These are phyloP conservation scores for Diprion similis DNA, from an alignment of 1,140 invertebrate genomes.

Conservation along the genomic window DNA sequence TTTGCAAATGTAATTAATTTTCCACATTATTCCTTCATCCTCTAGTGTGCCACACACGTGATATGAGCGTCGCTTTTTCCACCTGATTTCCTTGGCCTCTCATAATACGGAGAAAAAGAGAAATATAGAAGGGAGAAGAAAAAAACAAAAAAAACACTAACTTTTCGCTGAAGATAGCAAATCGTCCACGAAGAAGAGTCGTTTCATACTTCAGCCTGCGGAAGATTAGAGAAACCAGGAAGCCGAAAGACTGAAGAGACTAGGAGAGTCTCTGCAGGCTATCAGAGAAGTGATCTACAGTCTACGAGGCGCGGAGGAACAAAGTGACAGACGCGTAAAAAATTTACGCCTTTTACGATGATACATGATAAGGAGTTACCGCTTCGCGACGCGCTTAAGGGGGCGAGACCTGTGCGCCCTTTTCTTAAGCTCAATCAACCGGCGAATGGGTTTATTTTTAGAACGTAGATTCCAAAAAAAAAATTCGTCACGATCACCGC, in stretches of 20 bases:
- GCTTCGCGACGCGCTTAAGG: not conserved
- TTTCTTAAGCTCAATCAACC: not conserved
- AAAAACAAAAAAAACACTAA: no score
- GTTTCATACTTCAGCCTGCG: not conserved
- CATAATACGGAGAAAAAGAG: no score
- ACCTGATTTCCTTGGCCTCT: no score
- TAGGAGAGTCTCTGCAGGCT: not conserved
- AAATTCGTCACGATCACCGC: not conserved
- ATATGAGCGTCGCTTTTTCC: no score
- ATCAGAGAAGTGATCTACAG: not conserved
- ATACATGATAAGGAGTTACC: not conserved
- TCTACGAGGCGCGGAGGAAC: not conserved
- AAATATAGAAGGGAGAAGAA: no score
- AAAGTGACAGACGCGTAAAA: slow-evolving; percentile 2
- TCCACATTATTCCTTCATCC: no score
- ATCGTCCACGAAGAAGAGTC: not conserved
- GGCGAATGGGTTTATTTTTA: not conserved
- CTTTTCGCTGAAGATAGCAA: no score
- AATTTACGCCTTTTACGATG: not conserved
- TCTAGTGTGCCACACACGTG: no score
- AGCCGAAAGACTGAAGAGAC: not conserved
- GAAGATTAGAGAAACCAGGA: no score
- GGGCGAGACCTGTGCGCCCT: not conserved
- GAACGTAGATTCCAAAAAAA: not conserved
- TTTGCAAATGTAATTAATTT: no score